Evolutionary conservation across 2,113 vertebrate genomes (phyloP).

Genomic region (Pholis gunnellus): DNA sequence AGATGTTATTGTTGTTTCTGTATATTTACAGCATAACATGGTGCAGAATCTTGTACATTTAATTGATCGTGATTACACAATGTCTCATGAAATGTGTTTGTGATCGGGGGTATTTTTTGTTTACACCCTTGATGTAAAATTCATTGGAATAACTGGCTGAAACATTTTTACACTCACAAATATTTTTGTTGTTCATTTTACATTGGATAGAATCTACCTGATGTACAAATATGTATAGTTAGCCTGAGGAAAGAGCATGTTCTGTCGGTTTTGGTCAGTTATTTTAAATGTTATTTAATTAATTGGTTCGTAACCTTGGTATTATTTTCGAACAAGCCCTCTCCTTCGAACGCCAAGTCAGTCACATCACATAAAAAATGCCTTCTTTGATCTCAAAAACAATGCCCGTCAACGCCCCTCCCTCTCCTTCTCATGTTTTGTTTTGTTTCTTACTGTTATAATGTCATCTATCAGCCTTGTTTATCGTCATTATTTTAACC

Average conservation of each 20-base stretch:
- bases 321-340: too few species aligned
- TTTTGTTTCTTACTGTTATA: too few species aligned
- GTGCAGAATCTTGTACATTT: not conserved
- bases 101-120: not conserved
- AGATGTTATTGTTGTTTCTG: not conserved
- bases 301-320: too few species aligned
- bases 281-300: too few species aligned
- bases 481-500: too few species aligned
- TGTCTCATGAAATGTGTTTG: not conserved
- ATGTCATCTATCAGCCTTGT: too few species aligned
- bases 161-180: not conserved
- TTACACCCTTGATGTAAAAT: not conserved
- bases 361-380: too few species aligned
- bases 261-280: not conserved
- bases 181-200: not conserved
- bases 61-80: not conserved
- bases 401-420: too few species aligned
- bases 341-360: too few species aligned
- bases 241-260: not conserved
- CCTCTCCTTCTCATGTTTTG: too few species aligned
- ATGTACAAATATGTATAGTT: not conserved
- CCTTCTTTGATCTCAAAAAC: too few species aligned
- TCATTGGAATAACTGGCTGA: not conserved
- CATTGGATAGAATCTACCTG: not conserved
- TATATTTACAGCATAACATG: not conserved